Base-by-base conservation (phyloP, 92 coral and sea anemone species). In the Heteractis magnifica region DNA sequence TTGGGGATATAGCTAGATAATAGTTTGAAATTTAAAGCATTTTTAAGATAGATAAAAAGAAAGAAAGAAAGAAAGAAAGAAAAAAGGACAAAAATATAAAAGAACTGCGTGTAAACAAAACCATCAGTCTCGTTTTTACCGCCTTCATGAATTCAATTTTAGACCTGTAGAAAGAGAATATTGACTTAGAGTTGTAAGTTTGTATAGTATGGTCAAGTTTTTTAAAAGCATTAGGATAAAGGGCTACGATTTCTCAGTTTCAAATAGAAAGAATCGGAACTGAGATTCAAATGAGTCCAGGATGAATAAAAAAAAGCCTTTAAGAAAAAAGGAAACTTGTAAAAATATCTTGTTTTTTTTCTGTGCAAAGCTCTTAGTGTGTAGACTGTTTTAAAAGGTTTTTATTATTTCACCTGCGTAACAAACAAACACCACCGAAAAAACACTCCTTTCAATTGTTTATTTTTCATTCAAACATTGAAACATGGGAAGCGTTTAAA, bases 401-500 rank as follows among this genome's bases (percentile, higher is more conserved):
- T 68, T 68, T 68, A 68, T 68, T 68, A 21, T 68, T 68, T 26
- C 73, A 68, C 73, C 73, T 68, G 73, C 73, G 49, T 68, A n/a
- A 1, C 48, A 7, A 26, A 68, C 73, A 68, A 68, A 68, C 14
- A 68, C 0, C 49, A 21, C 73, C 73, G 44, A 21, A 68, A 62
- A 68, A 68, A 21, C 73, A 21, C 73, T 68, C 49, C 73, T 68
- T 9, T 6, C 13, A 68, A 68, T 68, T 68, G 49, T 68, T 68
- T 68, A 26, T 68, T 68, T 68, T 68, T 8, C 73, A 68, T 68
- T 68, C 73, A 68, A 68, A 68, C 73, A 68, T 68, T 68, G 73
- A 68, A 68, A 68, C 73, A 68, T 68, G 73, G 73, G 26, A 68
- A 68, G 73, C 73, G 48, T 68, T 68, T 23, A 68, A 68, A 68